Base-by-base conservation (phyloP, 2,888 invertebrate genomes). In the Sylvicola cinctus region DNA sequence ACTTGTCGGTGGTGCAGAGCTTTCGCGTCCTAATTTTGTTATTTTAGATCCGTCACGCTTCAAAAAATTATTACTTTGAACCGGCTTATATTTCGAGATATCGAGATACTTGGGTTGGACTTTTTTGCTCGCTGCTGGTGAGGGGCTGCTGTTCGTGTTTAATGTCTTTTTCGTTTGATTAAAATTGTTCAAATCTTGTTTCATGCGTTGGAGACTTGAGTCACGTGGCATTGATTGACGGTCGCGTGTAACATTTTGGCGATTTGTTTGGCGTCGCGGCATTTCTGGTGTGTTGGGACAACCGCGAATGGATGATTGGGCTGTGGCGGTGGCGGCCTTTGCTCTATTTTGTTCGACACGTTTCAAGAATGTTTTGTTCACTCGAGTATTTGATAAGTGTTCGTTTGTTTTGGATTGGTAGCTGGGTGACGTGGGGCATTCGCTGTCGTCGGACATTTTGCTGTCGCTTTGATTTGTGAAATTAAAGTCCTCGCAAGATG, bases 281-380 rank as follows among this genome's bases (percentile, higher is more conserved):
- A 66, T 50, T 43, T 67, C 66, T 1, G 67, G 66, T 2, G 67
- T 67, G 43, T 67, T 67, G 5, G 66, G 66, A 42, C 66, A 66
- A 41, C 55, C 58, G 14, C 49, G 47, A 15, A 51, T 43, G 12
- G 57, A 56, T 23, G 49, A 13, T 29, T 32, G 23, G 11, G 25
- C 25, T 8, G 8, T 25, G 6, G 35, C 34, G 25, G 45, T 49
- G 11, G 49, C 45, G 2, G 51, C 54, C 29, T 50, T 50, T 38
- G 54, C 54, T 31, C 56, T 58, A 41, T 56, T 58, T 6, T 55
- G 47, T 36, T 58, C 58, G 35, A 58, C 55, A 30, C 80, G 60
- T 58, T 77, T 59, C 49, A 74, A 66, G 39, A 71, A 62, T n/a
- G 78, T 75, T 42, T 80, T 65, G 51, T 85, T 87, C 44, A 73